A percentile compares a stretch with the other conserved stretches of the same genome.
These are phyloP conservation scores for Chiroxiphia lanceolata DNA, from an alignment of 2,797 vertebrate genomes.

Conservation along the genomic window DNA sequence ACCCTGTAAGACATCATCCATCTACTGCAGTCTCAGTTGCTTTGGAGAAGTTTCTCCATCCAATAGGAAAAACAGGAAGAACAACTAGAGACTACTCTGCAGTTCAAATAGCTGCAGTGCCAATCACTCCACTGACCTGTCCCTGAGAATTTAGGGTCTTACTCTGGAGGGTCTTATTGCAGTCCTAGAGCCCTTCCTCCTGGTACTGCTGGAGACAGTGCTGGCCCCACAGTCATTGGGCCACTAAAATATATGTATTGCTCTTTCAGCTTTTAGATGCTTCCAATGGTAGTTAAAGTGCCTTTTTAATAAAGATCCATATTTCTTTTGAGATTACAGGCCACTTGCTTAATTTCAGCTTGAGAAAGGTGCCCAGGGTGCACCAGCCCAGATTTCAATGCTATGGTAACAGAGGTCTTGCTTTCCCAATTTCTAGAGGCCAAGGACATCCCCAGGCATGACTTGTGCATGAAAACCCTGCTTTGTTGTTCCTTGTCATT, in stretches of 20 bases:
- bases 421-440: background rate
- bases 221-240: background rate
- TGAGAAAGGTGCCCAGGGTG: background rate
- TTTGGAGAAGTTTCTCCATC: background rate
- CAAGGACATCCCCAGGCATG: background rate
- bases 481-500: background rate
- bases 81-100: background rate
- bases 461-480: background rate
- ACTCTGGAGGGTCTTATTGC: too few species aligned
- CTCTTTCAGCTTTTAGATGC: background rate
- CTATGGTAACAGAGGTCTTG: background rate
- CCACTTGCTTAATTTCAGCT: background rate
- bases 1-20: background rate
- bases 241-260: background rate
- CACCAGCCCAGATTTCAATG: background rate
- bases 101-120: background rate
- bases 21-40: background rate
- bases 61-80: background rate
- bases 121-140: background rate
- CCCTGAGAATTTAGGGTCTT: background rate
- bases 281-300: background rate
- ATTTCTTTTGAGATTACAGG: background rate
- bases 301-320: background rate
- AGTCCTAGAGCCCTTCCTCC: background rate
- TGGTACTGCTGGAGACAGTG: rapidly evolving